Evolutionary conservation across 1,140 invertebrate genomes (phyloP).

Genomic region (Teleopsis dalmanni): DNA sequence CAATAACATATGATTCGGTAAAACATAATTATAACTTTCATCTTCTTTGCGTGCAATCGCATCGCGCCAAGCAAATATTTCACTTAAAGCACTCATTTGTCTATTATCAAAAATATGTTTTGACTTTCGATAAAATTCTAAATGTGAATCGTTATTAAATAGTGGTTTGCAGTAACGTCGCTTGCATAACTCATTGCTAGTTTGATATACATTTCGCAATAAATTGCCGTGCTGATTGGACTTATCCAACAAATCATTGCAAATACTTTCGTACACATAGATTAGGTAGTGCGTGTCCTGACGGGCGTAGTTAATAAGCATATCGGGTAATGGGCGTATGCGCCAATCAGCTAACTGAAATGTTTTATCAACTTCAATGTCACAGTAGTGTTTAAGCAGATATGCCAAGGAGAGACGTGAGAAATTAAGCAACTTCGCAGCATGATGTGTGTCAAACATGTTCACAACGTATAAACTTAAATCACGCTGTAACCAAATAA

Average conservation of each 20-base stretch:
- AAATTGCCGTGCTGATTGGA: slow-evolving; percentile 64
- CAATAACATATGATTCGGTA: slow-evolving; percentile 94
- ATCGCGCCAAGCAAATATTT: slow-evolving; percentile 87
- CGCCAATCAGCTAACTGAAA: slow-evolving; percentile 96
- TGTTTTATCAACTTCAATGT: slow-evolving; percentile 73
- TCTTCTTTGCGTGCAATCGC: slow-evolving; percentile 75
- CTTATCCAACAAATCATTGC: slow-evolving; percentile 65
- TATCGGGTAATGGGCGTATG: slow-evolving; percentile 78
- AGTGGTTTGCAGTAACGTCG: slow-evolving; percentile 73
- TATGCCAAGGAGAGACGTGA: slow-evolving; percentile 68
- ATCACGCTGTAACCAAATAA: slow-evolving; percentile 93
- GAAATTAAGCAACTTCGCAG: slow-evolving; percentile 68
- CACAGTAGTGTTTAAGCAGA: slow-evolving; percentile 73
- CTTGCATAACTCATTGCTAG: slow-evolving; percentile 66
- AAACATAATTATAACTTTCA: slow-evolving; percentile 84
- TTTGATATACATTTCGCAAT: slow-evolving; percentile 60
- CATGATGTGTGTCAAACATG: slow-evolving; percentile 94
- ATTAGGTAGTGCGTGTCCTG: slow-evolving; percentile 94
- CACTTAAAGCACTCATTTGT: slow-evolving; percentile 75
- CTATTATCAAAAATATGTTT: slow-evolving; percentile 76
- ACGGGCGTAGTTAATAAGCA: slow-evolving; percentile 82
- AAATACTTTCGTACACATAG: slow-evolving; percentile 81
- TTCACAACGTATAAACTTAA: slow-evolving; percentile 93
- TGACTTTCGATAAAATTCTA: slow-evolving; percentile 68
- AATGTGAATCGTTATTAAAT: slow-evolving; percentile 63